Evolutionary conservation across 1,140 invertebrate genomes (phyloP), one percentile per base, ranked within the genome.

Genomic region (Hydropsyche tenuis): DNA sequence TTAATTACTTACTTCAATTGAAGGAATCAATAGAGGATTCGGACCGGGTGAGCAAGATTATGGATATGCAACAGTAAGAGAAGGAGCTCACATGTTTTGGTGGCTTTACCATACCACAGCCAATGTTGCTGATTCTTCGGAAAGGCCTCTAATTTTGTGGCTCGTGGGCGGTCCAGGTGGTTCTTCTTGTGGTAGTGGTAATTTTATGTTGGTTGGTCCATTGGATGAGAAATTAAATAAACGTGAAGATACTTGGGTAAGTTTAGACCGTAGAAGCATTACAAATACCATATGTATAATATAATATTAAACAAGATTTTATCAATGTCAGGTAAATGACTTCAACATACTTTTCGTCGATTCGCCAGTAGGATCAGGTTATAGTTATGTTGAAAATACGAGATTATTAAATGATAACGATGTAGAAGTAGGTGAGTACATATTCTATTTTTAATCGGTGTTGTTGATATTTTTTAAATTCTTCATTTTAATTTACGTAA

Each of bases 331-430:
- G 91, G 88, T 93, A 14, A 89, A 89, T 74, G 82, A 90, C 73
- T 89, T 92, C 78, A 96, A 95, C 80, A 87, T 97, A 3, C 78
- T 96, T 0, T 96, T 95, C 80, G 88, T 96, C 14, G 94, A 96
- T 79, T 96, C 94, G 82, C 94, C 94, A 0, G 94, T 96, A 1
- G 94, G 94, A 1, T 88, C 92, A 12, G 94, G 94, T 0, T 96
- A 88, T 81, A 96, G 94, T 82, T 94, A 94, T 79, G 91, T 90
- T 0, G 90, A 91, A n/a, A 80, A 85, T 73, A 72, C 79, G 0
- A 78, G 78, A 16, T 81, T 85, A 27, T 84, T 89, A 48, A 37
- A 37, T 9, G 30, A 37, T 37, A 37, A 37, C 9, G 30, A 37
- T 37, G 9, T 37, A 4, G 30, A 37, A 37, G 30, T 9, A 37